Percentiles rank a stretch among this genome's conserved stretches.
Conservation (phyloP, 2,888 invertebrate genomes). For the Pyralis farinalis region DNA sequence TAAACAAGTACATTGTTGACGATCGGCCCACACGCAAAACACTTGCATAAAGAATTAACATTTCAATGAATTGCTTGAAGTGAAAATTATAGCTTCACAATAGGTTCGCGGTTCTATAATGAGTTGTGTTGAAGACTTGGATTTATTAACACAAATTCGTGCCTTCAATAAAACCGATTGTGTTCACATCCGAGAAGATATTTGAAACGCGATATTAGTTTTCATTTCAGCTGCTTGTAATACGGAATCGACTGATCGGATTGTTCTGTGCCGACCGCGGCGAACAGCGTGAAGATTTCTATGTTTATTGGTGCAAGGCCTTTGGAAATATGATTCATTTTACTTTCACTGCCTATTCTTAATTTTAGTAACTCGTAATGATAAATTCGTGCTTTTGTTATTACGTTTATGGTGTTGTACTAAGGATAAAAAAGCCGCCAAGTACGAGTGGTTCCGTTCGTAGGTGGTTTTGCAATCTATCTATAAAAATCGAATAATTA, state of each 20-base stretch:
- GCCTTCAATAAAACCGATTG: conserved; percentile 29
- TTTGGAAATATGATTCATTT: conserved; percentile 53
- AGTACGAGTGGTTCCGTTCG: too few relatives aligned
- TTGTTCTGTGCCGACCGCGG: conserved; percentile 25
- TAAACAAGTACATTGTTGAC: conserved; percentile 11
- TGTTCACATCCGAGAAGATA: conserved; percentile 37
- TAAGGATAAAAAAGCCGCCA: conserved; percentile 5
- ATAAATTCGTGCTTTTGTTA: conserved; percentile 12
- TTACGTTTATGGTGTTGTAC: conserved; percentile 11
- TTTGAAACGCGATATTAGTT: conserved; percentile 60
- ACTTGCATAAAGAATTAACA: conserved; percentile 30
- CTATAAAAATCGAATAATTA: too few relatives aligned
- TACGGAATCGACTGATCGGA: conserved; percentile 43
- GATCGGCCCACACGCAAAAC: conserved; percentile 21
- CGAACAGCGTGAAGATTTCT: conserved; percentile 56
- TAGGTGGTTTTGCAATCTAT: too few relatives aligned
- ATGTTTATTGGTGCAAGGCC: conserved; percentile 49
- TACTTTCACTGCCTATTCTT: conserved; percentile 42
- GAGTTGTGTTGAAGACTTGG: conserved; percentile 16
- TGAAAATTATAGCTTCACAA: conserved; percentile 23
- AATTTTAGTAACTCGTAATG: conserved; percentile 11
- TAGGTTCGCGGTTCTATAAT: conserved; percentile 12
- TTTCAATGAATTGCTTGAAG: conserved; percentile 26
- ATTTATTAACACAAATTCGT: conserved; percentile 16
- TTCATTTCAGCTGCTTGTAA: conserved; percentile 42